Conservation (phyloP, 2,888 invertebrate genomes). For the Nesidiocoris tenuis region DNA sequence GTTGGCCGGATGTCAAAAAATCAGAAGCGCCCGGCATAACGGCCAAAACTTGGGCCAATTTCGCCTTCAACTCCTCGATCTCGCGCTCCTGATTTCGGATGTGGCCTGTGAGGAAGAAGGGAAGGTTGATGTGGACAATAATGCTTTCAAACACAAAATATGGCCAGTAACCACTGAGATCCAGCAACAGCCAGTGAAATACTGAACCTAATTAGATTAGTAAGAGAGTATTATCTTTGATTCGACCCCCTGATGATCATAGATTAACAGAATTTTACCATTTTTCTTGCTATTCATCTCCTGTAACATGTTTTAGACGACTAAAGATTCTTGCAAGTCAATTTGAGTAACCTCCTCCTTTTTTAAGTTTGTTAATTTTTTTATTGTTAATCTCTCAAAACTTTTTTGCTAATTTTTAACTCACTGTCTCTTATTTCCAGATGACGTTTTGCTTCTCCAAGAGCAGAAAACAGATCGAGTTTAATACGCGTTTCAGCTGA, state of each 20-base stretch:
- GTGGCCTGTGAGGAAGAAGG: slow-evolving; percentile 72
- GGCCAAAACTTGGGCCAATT: slow-evolving; percentile 89
- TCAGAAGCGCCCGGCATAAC: slow-evolving; percentile 76
- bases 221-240: too few relatives aligned
- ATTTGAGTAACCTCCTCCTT: not conserved
- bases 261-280: too few relatives aligned
- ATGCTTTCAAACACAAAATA: not conserved
- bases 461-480: slow-evolving; percentile 94
- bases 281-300: too few relatives aligned
- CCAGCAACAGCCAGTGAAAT: not conserved
- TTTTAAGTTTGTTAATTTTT: too few relatives aligned
- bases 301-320: too few relatives aligned
- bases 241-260: too few relatives aligned
- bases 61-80: slow-evolving; percentile 83
- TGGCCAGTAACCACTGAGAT: not conserved
- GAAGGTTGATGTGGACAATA: not conserved
- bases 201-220: too few relatives aligned
- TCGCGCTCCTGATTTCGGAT: slow-evolving; percentile 85
- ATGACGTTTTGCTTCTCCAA: slow-evolving; percentile 91
- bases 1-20: slow-evolving; percentile 40
- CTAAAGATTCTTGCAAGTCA: too few relatives aligned
- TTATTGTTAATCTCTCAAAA: too few relatives aligned
- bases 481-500: slow-evolving; percentile 97
- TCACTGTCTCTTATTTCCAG: slow-evolving; percentile 82
- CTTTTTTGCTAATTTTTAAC: slow-evolving; percentile 51